A percentile compares a stretch with the other conserved stretches of the same genome.
Conservation (phyloP, 2,888 invertebrate species). For the Chloromyia formosa region DNA sequence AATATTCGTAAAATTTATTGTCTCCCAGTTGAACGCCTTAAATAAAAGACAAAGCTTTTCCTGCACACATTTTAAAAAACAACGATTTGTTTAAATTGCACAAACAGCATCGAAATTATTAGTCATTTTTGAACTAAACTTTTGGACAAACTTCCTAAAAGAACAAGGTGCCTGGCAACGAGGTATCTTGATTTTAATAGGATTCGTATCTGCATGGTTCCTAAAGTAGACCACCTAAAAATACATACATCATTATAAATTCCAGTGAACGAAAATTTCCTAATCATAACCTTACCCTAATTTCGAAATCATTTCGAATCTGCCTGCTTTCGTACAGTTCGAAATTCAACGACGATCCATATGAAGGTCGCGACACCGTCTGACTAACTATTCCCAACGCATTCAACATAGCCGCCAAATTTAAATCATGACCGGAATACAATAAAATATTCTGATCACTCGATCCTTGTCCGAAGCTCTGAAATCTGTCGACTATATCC, state of each 20-base stretch:
- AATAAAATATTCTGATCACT: not conserved
- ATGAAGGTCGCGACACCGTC: not conserved
- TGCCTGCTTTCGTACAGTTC: not conserved
- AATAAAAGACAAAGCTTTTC: too few species aligned
- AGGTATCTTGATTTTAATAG: not conserved
- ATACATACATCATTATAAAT: not conserved
- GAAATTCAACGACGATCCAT: not conserved
- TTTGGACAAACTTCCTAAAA: not conserved
- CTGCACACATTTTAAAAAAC: too few species aligned
- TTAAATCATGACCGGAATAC: constrained; percentile 4
- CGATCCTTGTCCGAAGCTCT: not conserved
- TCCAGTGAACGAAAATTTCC: too few species aligned
- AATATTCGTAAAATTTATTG: too few species aligned
- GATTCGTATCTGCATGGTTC: not conserved
- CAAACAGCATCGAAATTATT: not conserved
- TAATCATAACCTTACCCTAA: not conserved
- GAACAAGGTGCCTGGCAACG: constrained; percentile 1
- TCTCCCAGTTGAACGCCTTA: too few species aligned
- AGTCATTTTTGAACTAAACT: not conserved
- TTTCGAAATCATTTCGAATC: not conserved
- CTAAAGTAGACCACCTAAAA: not conserved
- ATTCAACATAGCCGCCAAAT: not conserved
- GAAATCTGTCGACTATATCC: not conserved
- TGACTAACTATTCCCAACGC: not conserved
- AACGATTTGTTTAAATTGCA: too few species aligned